Conservation (phyloP, 2,888 invertebrate genomes). For the Microctonus hyperodae region DNA sequence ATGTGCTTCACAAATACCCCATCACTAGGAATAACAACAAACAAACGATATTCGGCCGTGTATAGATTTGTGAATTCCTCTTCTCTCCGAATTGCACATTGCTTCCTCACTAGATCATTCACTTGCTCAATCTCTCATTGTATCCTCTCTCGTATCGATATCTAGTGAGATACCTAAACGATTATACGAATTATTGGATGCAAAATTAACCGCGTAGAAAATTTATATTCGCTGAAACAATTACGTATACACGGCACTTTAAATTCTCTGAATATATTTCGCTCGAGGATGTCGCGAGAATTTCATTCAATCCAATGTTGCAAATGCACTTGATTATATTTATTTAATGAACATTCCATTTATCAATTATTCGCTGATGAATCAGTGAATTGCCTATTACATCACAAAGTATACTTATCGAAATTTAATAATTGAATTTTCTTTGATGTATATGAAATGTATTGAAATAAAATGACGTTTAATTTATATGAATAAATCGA, state of each 20-base stretch:
- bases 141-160: neutral
- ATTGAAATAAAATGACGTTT: too few species aligned
- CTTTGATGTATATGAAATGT: neutral
- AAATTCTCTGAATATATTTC: slow-evolving; percentile 15
- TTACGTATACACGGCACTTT: slow-evolving; percentile 3
- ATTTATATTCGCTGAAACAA: neutral
- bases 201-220: slow-evolving; percentile 16
- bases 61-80: neutral
- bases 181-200: slow-evolving; percentile 22
- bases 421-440: neutral
- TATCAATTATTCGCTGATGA: neutral
- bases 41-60: slow-evolving; percentile 19
- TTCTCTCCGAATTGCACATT: slow-evolving; percentile 6
- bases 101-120: slow-evolving; percentile 12
- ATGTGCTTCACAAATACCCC: slow-evolving; percentile 34
- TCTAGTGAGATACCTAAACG: slow-evolving; percentile 3
- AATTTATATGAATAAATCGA: too few species aligned
- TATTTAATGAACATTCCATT: neutral
- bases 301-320: slow-evolving; percentile 5
- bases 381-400: neutral
- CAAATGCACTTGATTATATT: neutral
- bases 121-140: slow-evolving; percentile 2
- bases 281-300: slow-evolving; percentile 8
- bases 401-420: neutral
- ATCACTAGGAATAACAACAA: slow-evolving; percentile 34